A percentile compares a stretch with the other conserved stretches of the same genome.
Conservation (phyloP, 2,888 invertebrate species). For the Epicampocera succincta region DNA sequence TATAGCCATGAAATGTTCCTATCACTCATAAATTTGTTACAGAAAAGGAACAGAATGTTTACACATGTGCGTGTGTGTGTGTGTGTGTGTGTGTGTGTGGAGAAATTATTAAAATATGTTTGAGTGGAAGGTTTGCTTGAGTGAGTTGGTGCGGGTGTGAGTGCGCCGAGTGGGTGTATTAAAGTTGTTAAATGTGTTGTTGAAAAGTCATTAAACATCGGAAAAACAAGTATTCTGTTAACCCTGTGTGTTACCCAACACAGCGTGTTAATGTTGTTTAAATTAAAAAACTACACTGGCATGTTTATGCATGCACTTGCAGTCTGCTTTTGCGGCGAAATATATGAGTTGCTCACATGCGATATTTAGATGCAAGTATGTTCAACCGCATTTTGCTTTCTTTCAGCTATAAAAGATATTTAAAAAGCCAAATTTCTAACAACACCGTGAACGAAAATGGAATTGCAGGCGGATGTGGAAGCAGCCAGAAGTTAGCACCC, state of each 20-base stretch:
- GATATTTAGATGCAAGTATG: conserved; percentile 30
- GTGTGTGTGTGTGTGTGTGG: too few species aligned
- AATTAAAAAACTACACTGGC: not conserved
- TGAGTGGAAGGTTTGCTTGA: too few species aligned
- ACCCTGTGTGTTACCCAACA: not conserved
- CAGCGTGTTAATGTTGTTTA: not conserved
- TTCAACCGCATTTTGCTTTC: too few species aligned
- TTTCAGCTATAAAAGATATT: conserved; percentile 10
- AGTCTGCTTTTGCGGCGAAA: conserved; percentile 9
- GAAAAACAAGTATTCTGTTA: conserved; percentile 31
- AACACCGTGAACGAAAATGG: not conserved
- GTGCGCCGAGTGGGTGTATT: not conserved
- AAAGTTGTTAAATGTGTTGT: conserved; percentile 58
- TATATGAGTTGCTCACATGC: conserved; percentile 61
- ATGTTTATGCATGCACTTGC: not conserved
- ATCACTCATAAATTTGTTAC: not conserved
- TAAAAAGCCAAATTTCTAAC: not conserved
- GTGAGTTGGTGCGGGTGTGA: too few species aligned
- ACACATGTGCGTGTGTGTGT: not conserved
- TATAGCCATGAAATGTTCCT: conserved; percentile 4
- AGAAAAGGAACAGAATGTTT: not conserved
- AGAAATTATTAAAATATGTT: too few species aligned
- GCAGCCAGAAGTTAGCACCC: conserved; percentile 64
- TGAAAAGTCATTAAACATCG: conserved; percentile 66
- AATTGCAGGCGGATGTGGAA: conserved; percentile 48